Base-by-base conservation (phyloP, 2,797 vertebrate genomes). In the Xenentodon cancila region DNA sequence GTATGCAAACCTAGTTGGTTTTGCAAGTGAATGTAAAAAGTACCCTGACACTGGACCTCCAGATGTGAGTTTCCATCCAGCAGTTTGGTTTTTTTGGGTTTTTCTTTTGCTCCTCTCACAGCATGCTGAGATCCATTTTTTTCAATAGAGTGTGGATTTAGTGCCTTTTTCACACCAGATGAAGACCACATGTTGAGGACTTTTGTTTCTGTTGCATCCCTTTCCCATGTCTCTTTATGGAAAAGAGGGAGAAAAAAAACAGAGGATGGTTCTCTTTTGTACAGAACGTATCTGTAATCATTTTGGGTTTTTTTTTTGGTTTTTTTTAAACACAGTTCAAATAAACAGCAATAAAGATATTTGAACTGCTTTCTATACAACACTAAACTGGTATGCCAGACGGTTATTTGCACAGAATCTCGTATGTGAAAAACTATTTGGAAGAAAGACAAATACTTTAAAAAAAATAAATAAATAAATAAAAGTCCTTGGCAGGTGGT, bases 111-210 rank as follows among this genome's bases (percentile, higher is more conserved):
- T 44, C 66, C 54, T 74, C 64, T 54, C 58, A 59, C 64, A 68
- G 64, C 13, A 22, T 46, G 27, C 46, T 62, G 71, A 77, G 59
- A 73, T 64, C 25, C 27, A 27, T 70, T 63, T 45, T 32, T 9
- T 5, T 45, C 69, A 68, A 44, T 18, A 40, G 37, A 64, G 58
- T 73, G 17, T 40, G 84, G 82, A 82, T 77, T 83, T 81, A 80
- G 40, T 55, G 71, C 61, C 44, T 51, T 72, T 84, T 88, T 89
- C 77, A 76, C 86, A 88, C 73, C 73, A 91, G 86, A 92, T 91
- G 87, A 90, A 68, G 76, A 92, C 87, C 91, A 92, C 57, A 86
- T 93, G 92, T 88, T n/a, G 55, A 77, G 17, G 12, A 73, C 66
- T 70, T 47, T 72, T 7, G 44, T 59, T 76, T 74, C 40, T 55